These are phyloP conservation scores for Stigmatopora nigra DNA, from an alignment of 2,113 vertebrate species.

Conservation along the genomic window DNA sequence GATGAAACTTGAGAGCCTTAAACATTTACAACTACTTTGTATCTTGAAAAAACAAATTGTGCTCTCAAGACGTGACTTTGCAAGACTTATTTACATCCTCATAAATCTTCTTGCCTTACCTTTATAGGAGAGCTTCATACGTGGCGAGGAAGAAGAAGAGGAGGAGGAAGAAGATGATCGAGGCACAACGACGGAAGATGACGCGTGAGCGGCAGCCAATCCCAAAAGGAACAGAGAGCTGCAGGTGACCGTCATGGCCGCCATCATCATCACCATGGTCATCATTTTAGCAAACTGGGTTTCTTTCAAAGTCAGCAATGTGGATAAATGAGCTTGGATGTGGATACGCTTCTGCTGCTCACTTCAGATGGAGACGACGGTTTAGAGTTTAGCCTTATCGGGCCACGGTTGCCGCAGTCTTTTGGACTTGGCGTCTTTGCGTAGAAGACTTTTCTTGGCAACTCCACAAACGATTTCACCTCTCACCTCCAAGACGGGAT, in stretches of 20 bases:
- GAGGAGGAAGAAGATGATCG: conserved; percentile 34
- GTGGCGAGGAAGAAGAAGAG: conserved; percentile 53
- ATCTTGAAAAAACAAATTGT: not conserved
- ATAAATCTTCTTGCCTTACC: conserved; percentile 47
- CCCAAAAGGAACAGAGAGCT: conserved; percentile 61
- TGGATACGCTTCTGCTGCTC: not conserved
- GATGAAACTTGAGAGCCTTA: not conserved
- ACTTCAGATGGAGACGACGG: not conserved
- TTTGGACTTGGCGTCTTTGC: conserved; percentile 6
- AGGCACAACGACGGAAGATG: conserved; percentile 34
- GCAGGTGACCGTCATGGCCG: conserved; percentile 54
- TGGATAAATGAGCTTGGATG: not conserved
- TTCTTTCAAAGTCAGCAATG: not conserved
- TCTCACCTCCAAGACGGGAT: conserved; percentile 40
- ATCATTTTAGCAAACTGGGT: conserved; percentile 45
- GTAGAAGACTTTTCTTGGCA: conserved; percentile 5
- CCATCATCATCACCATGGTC: conserved; percentile 65
- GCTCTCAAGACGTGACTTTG: not conserved
- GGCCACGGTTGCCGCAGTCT: not conserved
- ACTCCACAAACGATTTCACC: conserved; percentile 19
- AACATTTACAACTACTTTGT: not conserved
- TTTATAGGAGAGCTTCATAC: conserved; percentile 71
- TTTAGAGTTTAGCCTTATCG: not conserved
- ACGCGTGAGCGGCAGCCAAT: conserved; percentile 50
- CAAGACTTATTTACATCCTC: not conserved